Conservation (phyloP, 2,888 invertebrate species). For the Schrankia costaestrigalis region DNA sequence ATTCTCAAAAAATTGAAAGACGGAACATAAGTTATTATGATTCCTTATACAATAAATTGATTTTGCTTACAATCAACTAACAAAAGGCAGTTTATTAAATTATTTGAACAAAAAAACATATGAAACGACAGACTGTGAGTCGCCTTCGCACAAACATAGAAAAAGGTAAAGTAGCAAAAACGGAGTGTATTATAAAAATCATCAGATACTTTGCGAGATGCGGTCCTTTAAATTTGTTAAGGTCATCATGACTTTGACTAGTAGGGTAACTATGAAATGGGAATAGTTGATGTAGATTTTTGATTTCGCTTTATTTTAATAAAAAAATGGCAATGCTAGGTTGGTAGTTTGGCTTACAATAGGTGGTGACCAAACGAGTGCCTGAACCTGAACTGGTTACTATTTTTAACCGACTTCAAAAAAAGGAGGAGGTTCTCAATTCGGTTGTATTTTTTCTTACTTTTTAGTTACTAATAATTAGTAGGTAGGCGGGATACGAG, state of each 20-base stretch:
- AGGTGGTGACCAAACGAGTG: too few relatives aligned
- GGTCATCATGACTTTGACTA: slow-evolving; percentile 66
- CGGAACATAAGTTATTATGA: slow-evolving; percentile 12
- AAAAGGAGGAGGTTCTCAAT: too few relatives aligned
- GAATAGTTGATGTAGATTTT: too few relatives aligned
- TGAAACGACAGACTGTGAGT: slow-evolving; percentile 59
- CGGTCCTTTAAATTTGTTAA: slow-evolving; percentile 48
- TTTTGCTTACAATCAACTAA: slow-evolving; percentile 24
- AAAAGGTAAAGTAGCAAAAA: slow-evolving; percentile 50
- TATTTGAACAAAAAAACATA: slow-evolving; percentile 31
- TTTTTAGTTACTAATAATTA: too few relatives aligned
- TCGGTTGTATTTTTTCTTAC: too few relatives aligned
- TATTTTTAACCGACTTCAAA: too few relatives aligned
- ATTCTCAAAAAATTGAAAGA: slow-evolving; percentile 13
- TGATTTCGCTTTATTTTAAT: too few relatives aligned
- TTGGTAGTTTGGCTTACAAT: too few relatives aligned
- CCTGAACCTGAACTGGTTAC: too few relatives aligned
- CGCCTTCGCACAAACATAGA: slow-evolving; percentile 54
- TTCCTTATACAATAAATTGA: slow-evolving; percentile 24
- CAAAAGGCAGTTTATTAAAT: slow-evolving; percentile 43
- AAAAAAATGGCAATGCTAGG: too few relatives aligned
- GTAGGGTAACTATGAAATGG: slow-evolving; percentile 11
- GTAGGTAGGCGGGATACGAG: too few relatives aligned
- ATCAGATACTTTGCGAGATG: slow-evolving; percentile 35
- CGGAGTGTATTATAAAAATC: slow-evolving; percentile 33